Conservation (phyloP, 2,888 invertebrate genomes). For the Amiota communis region DNA sequence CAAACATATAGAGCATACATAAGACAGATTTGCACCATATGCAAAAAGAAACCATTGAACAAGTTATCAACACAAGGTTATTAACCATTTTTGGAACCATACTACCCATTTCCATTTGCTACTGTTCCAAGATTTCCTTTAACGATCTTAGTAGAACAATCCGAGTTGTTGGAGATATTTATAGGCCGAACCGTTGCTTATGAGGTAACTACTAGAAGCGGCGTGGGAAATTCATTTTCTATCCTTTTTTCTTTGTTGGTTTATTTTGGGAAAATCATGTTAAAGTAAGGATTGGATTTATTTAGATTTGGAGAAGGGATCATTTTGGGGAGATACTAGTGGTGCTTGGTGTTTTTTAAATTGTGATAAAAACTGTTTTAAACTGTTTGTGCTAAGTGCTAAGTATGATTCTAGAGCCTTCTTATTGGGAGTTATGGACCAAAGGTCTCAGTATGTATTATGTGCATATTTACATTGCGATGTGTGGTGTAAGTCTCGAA, state of each 20-base stretch:
- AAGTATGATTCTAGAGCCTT: background rate
- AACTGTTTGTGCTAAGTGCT: constrained; percentile 20
- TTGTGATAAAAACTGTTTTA: constrained; percentile 18
- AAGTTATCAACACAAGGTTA: background rate
- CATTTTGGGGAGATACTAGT: constrained; percentile 34
- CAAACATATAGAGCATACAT: background rate
- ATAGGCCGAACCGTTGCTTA: constrained; percentile 39
- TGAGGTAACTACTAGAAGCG: constrained; percentile 39
- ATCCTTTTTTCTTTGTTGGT: constrained; percentile 30
- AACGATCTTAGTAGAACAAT: constrained; percentile 39
- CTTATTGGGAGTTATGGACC: no score
- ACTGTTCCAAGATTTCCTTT: constrained; percentile 51
- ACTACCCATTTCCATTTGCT: constrained; percentile 58
- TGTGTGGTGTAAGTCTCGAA: constrained; percentile 35
- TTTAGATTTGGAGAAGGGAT: constrained; percentile 44
- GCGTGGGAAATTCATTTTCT: constrained; percentile 31
- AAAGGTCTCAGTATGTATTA: background rate
- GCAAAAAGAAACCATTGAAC: constrained; percentile 3
- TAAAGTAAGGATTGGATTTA: constrained; percentile 35
- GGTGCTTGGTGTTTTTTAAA: constrained; percentile 27
- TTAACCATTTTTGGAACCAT: constrained; percentile 49
- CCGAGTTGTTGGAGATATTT: constrained; percentile 30
- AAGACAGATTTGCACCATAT: constrained; percentile 4
- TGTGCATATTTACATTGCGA: constrained; percentile 64
- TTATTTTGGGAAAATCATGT: constrained; percentile 34